Base-by-base conservation (phyloP, 2,888 invertebrate species). In the Yponomeuta evonymella region DNA sequence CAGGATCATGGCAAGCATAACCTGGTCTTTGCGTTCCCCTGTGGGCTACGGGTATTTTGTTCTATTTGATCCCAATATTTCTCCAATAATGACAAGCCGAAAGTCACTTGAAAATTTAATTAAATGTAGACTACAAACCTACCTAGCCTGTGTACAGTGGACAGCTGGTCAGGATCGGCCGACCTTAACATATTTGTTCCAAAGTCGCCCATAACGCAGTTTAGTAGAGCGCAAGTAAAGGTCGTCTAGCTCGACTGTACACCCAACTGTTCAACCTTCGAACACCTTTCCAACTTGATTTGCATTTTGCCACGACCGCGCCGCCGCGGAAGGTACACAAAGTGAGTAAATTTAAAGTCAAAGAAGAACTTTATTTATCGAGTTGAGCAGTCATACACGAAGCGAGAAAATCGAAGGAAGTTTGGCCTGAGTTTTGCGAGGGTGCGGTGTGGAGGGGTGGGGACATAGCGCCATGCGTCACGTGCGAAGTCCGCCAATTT, bases 401-500 rank as follows among this genome's bases (percentile, higher is more conserved):
- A 29, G 69, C 15, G 36, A 11, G 62, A 62, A 58, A 58, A 69
- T 33, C 36, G 62, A 33, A 15, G 69, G n/a, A 67, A 67, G 43
- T 65, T 30, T 30, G 65, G 29, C 51, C 33, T 3, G 12, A 65
- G 65, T 67, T 36, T 67, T 2, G 15, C 36, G 51, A 58, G 51
- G 5, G 51, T 15, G 67, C 43, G n/a, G 4, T 4, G 15, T 43
- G 30, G 66, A 8, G 67, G 29, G 36, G n/a, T 15, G 43, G 15
- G 33, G 11, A 1, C 36, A 15, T 12, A 67, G 67, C 77, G 79
- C 81, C 81, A 82, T 83, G 79, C 77, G 84, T 87, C 88, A 88
- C 88, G 86, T 86, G 78, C 83, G 76, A 76, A 79, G 79, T 77
- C 79, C 82, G 79, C 81, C 85, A 86, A 86, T 87, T 87, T 87